These are phyloP conservation scores for Orycteropus afer DNA, from an alignment of 2,113 vertebrate species.

Conservation along the genomic window DNA sequence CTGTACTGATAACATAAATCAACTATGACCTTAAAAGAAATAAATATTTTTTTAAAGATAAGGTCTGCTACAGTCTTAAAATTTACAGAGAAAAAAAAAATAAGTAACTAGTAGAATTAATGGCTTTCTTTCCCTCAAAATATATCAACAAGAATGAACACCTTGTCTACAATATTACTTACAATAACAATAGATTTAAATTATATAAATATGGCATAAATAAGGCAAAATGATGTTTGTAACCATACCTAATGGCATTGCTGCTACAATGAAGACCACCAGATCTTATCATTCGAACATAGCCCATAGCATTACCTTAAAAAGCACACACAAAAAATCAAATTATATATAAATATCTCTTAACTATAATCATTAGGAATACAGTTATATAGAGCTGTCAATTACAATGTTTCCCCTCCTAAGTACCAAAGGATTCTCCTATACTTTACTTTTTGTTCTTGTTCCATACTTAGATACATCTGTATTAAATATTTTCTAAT, in stretches of 20 bases:
- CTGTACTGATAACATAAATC: slow-evolving; percentile 15
- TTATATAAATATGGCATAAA: not conserved
- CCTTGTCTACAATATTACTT: not conserved
- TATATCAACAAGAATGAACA: not conserved
- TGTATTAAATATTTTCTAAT: slow-evolving; percentile 25
- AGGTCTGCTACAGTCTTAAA: slow-evolving; percentile 5
- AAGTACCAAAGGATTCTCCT: slow-evolving; percentile 20
- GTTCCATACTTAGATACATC: not conserved
- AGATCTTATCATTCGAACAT: slow-evolving; percentile 98
- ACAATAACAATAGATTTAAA: not conserved
- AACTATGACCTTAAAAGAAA: slow-evolving; percentile 34
- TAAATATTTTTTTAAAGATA: slow-evolving; percentile 29
- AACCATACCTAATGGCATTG: slow-evolving; percentile 95
- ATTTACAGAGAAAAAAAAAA: slow-evolving; percentile 28
- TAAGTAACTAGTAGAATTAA: slow-evolving; percentile 14
- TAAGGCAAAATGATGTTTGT: slow-evolving; percentile 41
- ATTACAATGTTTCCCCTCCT: not conserved
- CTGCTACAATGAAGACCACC: slow-evolving; percentile 99
- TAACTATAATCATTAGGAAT: slow-evolving; percentile 15
- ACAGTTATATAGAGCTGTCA: not conserved
- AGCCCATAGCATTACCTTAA: slow-evolving; percentile 98
- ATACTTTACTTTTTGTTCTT: slow-evolving; percentile 49
- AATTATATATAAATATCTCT: not conserved
- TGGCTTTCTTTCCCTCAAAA: slow-evolving; percentile 28
- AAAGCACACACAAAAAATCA: slow-evolving; percentile 73